A percentile compares a stretch with the other conserved stretches of the same genome.
These are phyloP conservation scores for Drosophila equinoxialis DNA, from an alignment of 1,140 invertebrate genomes.

Conservation along the genomic window DNA sequence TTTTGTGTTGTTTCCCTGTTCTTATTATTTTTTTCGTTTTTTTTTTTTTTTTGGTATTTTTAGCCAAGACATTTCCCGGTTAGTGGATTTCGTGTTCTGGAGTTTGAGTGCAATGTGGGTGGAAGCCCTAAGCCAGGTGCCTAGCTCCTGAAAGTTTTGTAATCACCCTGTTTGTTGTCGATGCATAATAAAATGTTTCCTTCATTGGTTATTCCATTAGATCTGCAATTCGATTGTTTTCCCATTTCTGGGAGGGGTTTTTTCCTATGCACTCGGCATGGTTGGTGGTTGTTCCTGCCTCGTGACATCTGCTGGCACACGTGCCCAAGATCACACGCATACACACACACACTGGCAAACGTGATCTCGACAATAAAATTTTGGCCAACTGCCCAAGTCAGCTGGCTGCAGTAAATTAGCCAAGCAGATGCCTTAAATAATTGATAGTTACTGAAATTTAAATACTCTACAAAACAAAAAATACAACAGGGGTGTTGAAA, in stretches of 20 bases:
- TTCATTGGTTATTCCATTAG: slow-evolving; percentile 47
- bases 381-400: slow-evolving; percentile 53
- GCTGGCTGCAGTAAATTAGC: slow-evolving; percentile 31
- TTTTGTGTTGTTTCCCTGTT: not conserved
- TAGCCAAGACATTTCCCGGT: slow-evolving; percentile 49
- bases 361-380: slow-evolving; percentile 14
- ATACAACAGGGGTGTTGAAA: too few relatives aligned
- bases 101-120: slow-evolving; percentile 17
- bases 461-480: not conserved
- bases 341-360: slow-evolving; percentile 6
- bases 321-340: slow-evolving; percentile 43
- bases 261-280: slow-evolving; percentile 8
- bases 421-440: slow-evolving; percentile 15
- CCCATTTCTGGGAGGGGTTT: not conserved
- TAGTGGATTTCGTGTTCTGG: slow-evolving; percentile 46
- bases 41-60: slow-evolving; percentile 42
- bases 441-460: not conserved
- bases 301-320: slow-evolving; percentile 40
- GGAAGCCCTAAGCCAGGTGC: not conserved
- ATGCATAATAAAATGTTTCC: slow-evolving; percentile 24
- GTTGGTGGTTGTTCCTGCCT: slow-evolving; percentile 44
- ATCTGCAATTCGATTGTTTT: slow-evolving; percentile 46
- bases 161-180: not conserved
- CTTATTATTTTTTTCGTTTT: not conserved
- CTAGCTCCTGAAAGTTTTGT: not conserved